Evolutionary conservation across 2,797 vertebrate species (phyloP), one percentile per base, ranked within the genome.

Genomic region (Pygocentrus nattereri): DNA sequence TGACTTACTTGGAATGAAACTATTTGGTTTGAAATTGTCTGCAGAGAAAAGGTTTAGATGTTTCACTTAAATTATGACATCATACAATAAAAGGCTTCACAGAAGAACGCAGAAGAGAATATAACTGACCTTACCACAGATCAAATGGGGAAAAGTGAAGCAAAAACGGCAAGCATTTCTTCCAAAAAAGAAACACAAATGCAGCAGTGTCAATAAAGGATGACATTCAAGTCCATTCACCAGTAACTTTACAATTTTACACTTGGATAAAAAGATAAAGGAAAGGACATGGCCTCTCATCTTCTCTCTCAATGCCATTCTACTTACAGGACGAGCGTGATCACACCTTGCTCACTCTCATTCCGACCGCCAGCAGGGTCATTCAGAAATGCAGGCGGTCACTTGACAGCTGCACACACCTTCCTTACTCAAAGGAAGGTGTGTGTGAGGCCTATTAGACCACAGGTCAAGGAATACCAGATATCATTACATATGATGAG

Each of bases 351-450:
- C n/a, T 31, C 31, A 11, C 54, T 77, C 18, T 82, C 74, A 82
- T 82, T 82, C 67, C 19, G 41, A n/a, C 69, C 79, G 25, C 27
- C 62, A 74, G 64, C 15, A 2, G 61, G 58, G 79, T 44, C 67
- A 65, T 64, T 74, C 30, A 25, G 59, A 56, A 7, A 77, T 76
- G 54, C 47, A 38, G 54, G 25, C 27, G 61, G 56, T 67, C 78
- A 52, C 74, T 85, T 83, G 78, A 80, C 74, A 69, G 47, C 16
- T 52, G 44, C 38, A 76, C 70, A 64, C 58, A 82, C 31, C 12
- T 49, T 69, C 62, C 27, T 50, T 71, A 27, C 44, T 64, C 31
- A 41, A 21, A 71, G 21, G 59, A 76, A 54, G 12, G 44, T 16
- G 18, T 56, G 23, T 41, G 31, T 25, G 5, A 11, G 27, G 74